phyloP scores from a whole-genome alignment of 2,888 invertebrate genomes.

The Agriotes lineatus region DNA sequence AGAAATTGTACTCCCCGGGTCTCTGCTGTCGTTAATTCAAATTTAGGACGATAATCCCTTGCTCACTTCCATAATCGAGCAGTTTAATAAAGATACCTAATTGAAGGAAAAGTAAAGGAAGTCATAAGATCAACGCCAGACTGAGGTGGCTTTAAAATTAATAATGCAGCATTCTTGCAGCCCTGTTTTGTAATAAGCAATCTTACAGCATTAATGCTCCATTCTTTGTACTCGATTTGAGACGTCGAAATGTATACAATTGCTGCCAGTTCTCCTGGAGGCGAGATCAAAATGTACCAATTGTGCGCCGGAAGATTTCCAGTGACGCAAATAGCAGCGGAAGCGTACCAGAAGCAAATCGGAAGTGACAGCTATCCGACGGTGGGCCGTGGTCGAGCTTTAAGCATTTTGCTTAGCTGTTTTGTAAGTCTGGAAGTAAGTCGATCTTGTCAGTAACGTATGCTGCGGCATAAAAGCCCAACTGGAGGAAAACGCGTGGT shows the following conservation, averaged over 20 bases:
- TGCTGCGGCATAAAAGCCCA: background rate
- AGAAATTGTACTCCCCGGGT: background rate
- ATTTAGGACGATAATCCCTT: no score
- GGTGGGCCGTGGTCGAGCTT: background rate
- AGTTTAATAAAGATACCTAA: background rate
- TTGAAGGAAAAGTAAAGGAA: background rate
- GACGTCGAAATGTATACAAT: no score
- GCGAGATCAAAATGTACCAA: no score
- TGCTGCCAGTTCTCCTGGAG: no score
- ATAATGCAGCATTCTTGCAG: no score
- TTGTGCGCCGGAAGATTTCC: no score
- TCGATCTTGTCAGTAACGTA: background rate
- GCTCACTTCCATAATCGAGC: background rate
- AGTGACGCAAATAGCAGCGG: background rate
- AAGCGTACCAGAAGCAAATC: background rate
- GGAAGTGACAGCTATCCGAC: conserved; percentile 6
- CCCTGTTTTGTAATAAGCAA: no score
- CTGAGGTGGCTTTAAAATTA: no score
- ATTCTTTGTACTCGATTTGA: no score
- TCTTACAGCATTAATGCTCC: no score
- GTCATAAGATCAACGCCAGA: background rate
- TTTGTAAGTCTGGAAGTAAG: background rate
- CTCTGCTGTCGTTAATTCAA: no score
- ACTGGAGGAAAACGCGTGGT: conserved; percentile 16
- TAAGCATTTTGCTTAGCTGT: background rate